Conservation (phyloP, 1,140 invertebrate species). For the Drosophila simulans region DNA sequence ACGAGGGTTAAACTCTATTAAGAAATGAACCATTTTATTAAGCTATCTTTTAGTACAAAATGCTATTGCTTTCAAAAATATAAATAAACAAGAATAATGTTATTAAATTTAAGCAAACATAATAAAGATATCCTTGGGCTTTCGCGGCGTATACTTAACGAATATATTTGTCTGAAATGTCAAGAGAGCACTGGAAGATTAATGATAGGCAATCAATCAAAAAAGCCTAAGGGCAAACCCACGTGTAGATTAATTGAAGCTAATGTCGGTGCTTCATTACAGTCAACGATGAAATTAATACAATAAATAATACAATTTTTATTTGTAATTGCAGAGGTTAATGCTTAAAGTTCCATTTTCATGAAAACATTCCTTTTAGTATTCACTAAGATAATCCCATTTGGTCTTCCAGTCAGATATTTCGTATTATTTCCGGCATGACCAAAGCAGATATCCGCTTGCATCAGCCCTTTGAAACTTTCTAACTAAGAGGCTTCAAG, state of each 20-base stretch:
- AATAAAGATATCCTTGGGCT: neutral
- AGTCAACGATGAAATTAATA: neutral
- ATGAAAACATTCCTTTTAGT: neutral
- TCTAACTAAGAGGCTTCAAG: slow-evolving; percentile 59
- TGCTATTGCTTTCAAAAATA: too few relatives aligned
- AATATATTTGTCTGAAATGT: slow-evolving; percentile 4
- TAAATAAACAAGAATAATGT: neutral
- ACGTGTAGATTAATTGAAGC: slow-evolving; percentile 19
- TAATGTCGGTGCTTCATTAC: slow-evolving; percentile 18
- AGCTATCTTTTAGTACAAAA: too few relatives aligned
- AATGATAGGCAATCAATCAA: slow-evolving; percentile 33
- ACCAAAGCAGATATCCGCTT: slow-evolving; percentile 41
- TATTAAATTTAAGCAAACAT: neutral
- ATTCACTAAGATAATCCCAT: neutral
- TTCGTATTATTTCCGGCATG: slow-evolving; percentile 22
- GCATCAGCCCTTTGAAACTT: slow-evolving; percentile 56
- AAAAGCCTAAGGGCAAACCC: neutral
- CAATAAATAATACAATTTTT: neutral
- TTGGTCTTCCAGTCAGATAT: neutral
- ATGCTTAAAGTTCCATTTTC: neutral
- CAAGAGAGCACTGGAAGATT: slow-evolving; percentile 3
- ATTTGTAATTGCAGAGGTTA: neutral
- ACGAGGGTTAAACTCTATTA: neutral
- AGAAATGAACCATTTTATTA: neutral
- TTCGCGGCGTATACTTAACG: neutral